Percentiles rank a stretch among this genome's conserved stretches.
Evolutionary conservation across 2,797 vertebrate genomes (phyloP).

Genomic region (Pangasius djambal): DNA sequence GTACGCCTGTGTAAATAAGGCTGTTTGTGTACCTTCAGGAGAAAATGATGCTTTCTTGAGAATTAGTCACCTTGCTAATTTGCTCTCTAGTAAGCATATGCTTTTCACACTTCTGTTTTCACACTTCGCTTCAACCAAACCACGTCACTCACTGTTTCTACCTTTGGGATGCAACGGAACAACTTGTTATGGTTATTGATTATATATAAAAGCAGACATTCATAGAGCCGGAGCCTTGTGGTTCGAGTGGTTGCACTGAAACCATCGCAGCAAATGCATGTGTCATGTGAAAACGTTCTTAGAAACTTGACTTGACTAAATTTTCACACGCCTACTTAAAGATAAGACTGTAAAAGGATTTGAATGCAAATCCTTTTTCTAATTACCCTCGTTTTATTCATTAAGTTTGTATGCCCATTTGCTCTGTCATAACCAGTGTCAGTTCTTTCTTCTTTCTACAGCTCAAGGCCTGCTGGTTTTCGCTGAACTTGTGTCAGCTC

Average conservation of each 20-base stretch:
- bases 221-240: too few species aligned
- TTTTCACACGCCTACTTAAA: background rate
- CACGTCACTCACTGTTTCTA: background rate
- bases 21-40: background rate
- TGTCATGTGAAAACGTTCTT: background rate
- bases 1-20: too few species aligned
- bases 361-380: background rate
- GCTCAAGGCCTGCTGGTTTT: constrained; percentile 83
- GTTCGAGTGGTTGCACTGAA: background rate
- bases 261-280: background rate
- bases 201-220: background rate
- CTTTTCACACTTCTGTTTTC: too few species aligned
- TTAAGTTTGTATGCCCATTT: background rate
- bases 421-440: background rate
- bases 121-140: background rate
- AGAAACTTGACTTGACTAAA: background rate
- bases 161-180: background rate
- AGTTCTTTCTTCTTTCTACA: constrained; percentile 49
- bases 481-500: constrained; percentile 83
- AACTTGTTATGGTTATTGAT: background rate
- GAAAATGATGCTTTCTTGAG: background rate
- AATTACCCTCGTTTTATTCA: background rate
- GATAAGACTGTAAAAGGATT: background rate
- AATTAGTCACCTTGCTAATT: background rate
- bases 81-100: too few species aligned